Conservation (phyloP, 2,113 vertebrate species). For the Phaethon lepturus region DNA sequence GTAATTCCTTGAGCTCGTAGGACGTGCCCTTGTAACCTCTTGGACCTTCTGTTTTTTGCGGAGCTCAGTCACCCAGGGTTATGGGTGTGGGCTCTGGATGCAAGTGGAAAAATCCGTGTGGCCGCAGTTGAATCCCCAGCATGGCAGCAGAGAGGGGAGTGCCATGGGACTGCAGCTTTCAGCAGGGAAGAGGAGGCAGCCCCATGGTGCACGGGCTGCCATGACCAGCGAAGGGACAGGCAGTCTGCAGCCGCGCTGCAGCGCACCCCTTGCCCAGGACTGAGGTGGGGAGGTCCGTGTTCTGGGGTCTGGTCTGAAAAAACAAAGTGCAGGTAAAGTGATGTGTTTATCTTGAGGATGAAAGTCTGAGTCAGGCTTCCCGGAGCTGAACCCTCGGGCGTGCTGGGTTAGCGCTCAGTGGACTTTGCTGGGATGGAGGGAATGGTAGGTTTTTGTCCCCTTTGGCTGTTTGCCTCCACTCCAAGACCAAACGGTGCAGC, state of each 20-base stretch:
- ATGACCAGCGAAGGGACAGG: neutral
- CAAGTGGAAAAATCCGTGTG: neutral
- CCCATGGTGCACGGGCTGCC: neutral
- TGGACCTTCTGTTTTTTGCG: neutral
- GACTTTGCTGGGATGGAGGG: neutral
- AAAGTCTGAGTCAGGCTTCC: neutral
- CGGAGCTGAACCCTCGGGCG: fast-evolving
- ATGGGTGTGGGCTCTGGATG: neutral
- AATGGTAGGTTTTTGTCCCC: neutral
- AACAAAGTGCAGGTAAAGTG: neutral
- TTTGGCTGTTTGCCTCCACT: neutral
- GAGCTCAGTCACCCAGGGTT: neutral
- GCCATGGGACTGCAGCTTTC: neutral
- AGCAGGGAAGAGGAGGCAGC: neutral
- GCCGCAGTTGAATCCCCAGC: neutral
- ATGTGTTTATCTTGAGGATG: neutral
- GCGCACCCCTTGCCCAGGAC: neutral
- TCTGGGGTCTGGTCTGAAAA: neutral
- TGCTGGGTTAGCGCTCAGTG: neutral
- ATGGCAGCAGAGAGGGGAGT: neutral
- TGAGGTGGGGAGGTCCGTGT: neutral
- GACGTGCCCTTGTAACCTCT: neutral
- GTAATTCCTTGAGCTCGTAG: neutral
- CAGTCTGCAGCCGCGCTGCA: neutral
- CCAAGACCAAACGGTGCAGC: neutral